Base-by-base conservation (phyloP, 2,113 vertebrate species). In the Aegotheles bennettii region DNA sequence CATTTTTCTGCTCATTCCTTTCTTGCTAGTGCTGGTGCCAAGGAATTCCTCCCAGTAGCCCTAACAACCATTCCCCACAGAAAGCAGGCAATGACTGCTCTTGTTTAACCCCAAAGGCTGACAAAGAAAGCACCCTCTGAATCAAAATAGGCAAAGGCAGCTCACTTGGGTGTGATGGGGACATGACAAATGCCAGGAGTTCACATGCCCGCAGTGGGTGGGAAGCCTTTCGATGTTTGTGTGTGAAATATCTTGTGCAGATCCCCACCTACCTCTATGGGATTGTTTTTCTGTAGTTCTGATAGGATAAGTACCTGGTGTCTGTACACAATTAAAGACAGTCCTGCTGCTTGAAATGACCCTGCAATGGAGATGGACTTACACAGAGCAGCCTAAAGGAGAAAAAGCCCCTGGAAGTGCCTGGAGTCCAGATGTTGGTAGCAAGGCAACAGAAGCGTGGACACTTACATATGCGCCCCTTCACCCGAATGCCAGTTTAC, bases 31-130 rank as follows among this genome's bases (percentile, higher is more conserved):
- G 38, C 38, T 75, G 57, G 26, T 67, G 89, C 94, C 96, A 96
- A 92, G 64, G 69, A 89, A 96, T 96, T 95, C 83, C 65, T 95
- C 47, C 35, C 71, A 31, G 93, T 87, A 2, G 3, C 89, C 75
- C 43, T 70, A 90, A 90, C 93, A 84, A 91, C 89, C 14, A 0
- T 70, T 84, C 21, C 21, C 13, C 51, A 64, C 43, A 79, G 67
- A 89, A 74, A 86, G 33, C 61, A 88, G 76, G 63, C 42, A 38
- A 42, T 28, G 47, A 23, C 71, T 90, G 71, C 51, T 81, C 47
- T 69, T 61, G 21, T 80, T 90, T 89, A 94, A 90, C 64, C 35
- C 67, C 59, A 74, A 90, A 92, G 15, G 61, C 35, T 23, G 47
- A 33, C 33, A 54, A 54, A 77, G 20, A 19, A 70, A 89, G 71